phyloP scores from a whole-genome alignment of 2,888 invertebrate species.

The Panorpa germanica region DNA sequence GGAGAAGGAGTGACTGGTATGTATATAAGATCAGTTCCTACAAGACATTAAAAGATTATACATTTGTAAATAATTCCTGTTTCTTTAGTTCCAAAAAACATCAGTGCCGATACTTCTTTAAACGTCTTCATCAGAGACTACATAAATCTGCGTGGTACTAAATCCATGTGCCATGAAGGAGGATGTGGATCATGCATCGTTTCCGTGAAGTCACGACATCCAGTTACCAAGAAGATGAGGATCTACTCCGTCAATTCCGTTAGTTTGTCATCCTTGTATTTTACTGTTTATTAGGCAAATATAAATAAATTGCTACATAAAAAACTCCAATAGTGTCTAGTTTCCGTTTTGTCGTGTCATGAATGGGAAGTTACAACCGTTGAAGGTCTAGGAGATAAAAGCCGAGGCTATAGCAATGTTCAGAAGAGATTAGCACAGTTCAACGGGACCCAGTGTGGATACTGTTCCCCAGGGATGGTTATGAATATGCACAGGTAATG shows the following conservation, averaged over 20 bases:
- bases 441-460: slow-evolving; percentile 57
- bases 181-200: slow-evolving; percentile 44
- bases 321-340: slow-evolving; percentile 44
- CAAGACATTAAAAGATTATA: too few species aligned
- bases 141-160: slow-evolving; percentile 39
- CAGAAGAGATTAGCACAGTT: slow-evolving; percentile 41
- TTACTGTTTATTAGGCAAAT: slow-evolving; percentile 14
- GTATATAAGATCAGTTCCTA: too few species aligned
- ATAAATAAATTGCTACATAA: too few species aligned
- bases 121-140: slow-evolving; percentile 37
- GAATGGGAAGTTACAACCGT: slow-evolving; percentile 49
- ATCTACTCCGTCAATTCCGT: too few species aligned
- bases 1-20: too few species aligned
- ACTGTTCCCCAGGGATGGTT: slow-evolving; percentile 58
- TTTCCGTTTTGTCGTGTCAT: slow-evolving; percentile 39
- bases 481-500: slow-evolving; percentile 63
- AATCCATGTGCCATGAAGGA: slow-evolving; percentile 46
- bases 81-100: too few species aligned
- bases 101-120: too few species aligned
- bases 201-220: too few species aligned
- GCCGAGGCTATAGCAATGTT: slow-evolving; percentile 44
- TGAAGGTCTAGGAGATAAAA: slow-evolving; percentile 50
- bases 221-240: too few species aligned
- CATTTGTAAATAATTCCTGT: too few species aligned
- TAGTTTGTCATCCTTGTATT: too few species aligned